These are phyloP conservation scores for Parthenolecanium corni DNA, from an alignment of 2,888 invertebrate genomes.

Conservation along the genomic window DNA sequence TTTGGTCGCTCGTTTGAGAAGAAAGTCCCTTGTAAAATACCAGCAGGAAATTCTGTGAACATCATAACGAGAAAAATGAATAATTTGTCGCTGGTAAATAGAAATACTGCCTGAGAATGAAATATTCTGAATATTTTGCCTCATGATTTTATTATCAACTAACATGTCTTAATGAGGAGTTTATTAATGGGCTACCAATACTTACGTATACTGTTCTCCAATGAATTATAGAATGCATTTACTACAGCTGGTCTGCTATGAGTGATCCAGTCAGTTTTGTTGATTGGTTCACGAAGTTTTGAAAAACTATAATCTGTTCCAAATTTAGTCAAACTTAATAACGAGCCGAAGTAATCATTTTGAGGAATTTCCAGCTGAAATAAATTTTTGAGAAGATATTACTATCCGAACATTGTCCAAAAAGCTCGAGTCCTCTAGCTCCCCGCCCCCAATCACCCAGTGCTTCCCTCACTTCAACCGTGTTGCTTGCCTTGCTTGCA, in stretches of 20 bases:
- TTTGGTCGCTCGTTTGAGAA: constrained; percentile 77
- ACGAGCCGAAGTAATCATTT: constrained; percentile 59
- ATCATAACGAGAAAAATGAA: no score
- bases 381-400: background rate
- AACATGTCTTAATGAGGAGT: no score
- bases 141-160: no score
- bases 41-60: constrained; percentile 76
- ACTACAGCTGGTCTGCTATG: constrained; percentile 75
- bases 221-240: constrained; percentile 73
- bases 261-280: constrained; percentile 74
- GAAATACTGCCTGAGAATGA: background rate
- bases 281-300: constrained; percentile 62
- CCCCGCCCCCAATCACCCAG: no score
- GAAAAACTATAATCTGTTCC: constrained; percentile 68
- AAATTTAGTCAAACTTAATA: constrained; percentile 64
- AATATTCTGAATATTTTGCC: no score
- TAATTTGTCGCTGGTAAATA: background rate
- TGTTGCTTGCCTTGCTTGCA: no score
- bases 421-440: no score
- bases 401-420: no score
- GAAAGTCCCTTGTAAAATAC: constrained; percentile 83
- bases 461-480: no score
- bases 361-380: constrained; percentile 56
- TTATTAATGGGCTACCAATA: no score
- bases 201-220: constrained; percentile 81